Percentiles rank a stretch among this genome's conserved stretches.
Conservation (phyloP, 1,140 invertebrate species). For the Lutraria rhynchaena region DNA sequence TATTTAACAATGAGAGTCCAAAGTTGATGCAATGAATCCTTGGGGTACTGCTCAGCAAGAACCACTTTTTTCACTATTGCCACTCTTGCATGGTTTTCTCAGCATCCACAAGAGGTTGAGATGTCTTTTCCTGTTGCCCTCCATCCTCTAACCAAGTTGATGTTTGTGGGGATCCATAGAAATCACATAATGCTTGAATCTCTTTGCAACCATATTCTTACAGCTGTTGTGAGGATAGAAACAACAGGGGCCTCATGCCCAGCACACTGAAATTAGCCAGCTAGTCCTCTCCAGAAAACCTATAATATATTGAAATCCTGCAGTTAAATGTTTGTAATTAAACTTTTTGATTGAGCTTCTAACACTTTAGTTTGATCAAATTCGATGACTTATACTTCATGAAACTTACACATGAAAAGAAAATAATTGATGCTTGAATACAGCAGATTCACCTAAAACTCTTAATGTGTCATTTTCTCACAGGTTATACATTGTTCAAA, state of each 20-base stretch:
- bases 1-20: slow-evolving; percentile 10
- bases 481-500: too few species aligned
- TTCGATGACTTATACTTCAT: too few species aligned
- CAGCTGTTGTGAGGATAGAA: background rate
- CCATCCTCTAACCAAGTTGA: slow-evolving; percentile 33
- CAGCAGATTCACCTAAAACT: too few species aligned
- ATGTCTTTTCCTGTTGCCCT: background rate
- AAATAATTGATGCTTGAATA: too few species aligned
- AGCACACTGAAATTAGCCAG: background rate
- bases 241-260: background rate
- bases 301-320: background rate
- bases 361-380: too few species aligned
- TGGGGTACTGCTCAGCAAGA: too few species aligned
- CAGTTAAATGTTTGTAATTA: too few species aligned
- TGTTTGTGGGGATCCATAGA: slow-evolving; percentile 19
- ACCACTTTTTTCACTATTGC: slow-evolving; percentile 3
- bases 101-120: background rate
- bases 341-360: too few species aligned
- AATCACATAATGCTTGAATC: slow-evolving; percentile 10
- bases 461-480: too few species aligned
- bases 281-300: background rate
- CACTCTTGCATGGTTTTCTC: background rate
- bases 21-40: slow-evolving; percentile 14
- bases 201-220: slow-evolving; percentile 21
- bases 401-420: too few species aligned